phyloP scores from a whole-genome alignment of 2,888 invertebrate species.

The Trachelus troglodyta region DNA sequence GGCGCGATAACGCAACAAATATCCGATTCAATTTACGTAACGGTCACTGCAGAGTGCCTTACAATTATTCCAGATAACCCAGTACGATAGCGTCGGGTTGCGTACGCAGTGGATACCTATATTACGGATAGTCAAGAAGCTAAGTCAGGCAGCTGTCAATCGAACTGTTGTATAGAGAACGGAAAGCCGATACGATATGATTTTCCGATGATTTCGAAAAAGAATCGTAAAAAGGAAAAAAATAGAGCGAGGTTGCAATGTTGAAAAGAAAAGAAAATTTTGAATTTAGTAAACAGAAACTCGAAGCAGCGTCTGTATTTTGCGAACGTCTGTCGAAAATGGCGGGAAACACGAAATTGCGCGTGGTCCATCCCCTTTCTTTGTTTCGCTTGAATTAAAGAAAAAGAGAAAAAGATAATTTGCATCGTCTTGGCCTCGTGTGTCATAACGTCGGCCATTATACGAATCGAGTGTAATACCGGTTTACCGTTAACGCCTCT shows the following conservation, averaged over 20 bases:
- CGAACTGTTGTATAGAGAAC: slow-evolving; percentile 10
- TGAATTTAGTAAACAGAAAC: background rate
- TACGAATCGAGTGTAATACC: background rate
- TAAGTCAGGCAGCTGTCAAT: slow-evolving; percentile 20
- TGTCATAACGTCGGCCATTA: background rate
- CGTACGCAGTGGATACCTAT: background rate
- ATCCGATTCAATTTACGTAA: slow-evolving; percentile 59
- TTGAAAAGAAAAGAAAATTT: background rate
- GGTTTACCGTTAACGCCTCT: background rate
- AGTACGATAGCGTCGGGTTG: slow-evolving; percentile 28
- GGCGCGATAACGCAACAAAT: slow-evolving; percentile 41
- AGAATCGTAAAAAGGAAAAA: background rate
- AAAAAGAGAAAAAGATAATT: background rate
- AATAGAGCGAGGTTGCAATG: background rate
- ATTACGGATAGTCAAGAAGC: slow-evolving; percentile 6
- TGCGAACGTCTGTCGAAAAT: background rate
- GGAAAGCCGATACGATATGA: background rate
- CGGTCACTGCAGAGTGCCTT: slow-evolving; percentile 31
- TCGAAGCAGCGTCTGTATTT: too few relatives aligned
- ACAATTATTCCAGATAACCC: slow-evolving; percentile 45
- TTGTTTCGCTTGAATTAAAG: background rate
- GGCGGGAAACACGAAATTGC: background rate
- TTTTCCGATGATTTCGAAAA: background rate
- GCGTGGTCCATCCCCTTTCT: background rate
- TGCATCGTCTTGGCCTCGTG: background rate